Percentiles rank a stretch among this genome's conserved stretches.
Evolutionary conservation across 2,797 vertebrate genomes (phyloP).

Genomic region (Anniella stebbinsi): DNA sequence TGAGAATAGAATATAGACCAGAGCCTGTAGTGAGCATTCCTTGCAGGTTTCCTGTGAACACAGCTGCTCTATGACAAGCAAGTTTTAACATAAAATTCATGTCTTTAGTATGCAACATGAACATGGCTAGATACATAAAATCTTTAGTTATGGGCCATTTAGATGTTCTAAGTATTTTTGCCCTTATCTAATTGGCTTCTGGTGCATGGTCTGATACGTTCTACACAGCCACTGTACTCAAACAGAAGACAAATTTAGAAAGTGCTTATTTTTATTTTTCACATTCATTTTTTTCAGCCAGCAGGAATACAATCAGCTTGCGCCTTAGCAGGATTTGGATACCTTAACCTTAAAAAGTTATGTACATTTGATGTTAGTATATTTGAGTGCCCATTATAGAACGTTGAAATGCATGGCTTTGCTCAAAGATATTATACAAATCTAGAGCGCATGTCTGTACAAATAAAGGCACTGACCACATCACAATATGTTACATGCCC

Average conservation of each 20-base stretch:
- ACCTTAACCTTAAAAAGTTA: not conserved
- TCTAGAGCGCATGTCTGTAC: not conserved
- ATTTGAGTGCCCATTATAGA: not conserved
- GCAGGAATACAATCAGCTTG: not conserved
- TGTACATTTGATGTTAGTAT: not conserved
- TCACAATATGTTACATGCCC: not conserved
- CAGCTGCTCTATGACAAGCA: not conserved
- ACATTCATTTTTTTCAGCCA: slow-evolving; percentile 3
- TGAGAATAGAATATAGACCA: too few relatives aligned
- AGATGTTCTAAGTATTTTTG: not conserved
- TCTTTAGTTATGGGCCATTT: not conserved
- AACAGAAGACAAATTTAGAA: not conserved
- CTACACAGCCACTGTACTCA: not conserved
- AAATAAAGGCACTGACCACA: not conserved
- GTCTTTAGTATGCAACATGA: not conserved
- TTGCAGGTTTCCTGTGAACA: not conserved
- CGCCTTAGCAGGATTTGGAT: not conserved
- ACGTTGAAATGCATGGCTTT: not conserved
- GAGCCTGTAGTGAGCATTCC: too few relatives aligned
- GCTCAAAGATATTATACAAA: slow-evolving; percentile 6
- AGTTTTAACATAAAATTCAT: not conserved
- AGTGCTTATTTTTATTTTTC: slow-evolving; percentile 27
- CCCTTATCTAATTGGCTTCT: not conserved
- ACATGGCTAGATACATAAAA: not conserved
- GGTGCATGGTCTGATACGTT: not conserved